Evolutionary conservation across 1,140 invertebrate genomes (phyloP).

Genomic region (Sinonovacula constricta): DNA sequence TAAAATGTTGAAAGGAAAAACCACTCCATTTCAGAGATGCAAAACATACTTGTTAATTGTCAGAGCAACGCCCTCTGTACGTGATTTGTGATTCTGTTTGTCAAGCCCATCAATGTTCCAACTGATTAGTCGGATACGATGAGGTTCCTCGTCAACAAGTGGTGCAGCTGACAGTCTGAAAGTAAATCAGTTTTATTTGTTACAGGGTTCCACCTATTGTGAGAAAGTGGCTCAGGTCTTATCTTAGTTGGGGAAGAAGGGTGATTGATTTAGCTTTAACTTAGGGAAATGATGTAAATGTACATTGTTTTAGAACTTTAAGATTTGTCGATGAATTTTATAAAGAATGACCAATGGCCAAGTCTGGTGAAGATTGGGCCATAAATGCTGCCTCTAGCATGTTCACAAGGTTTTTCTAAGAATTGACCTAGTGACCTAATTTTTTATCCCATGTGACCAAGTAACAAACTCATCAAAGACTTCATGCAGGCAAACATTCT

Average conservation of each 20-base stretch:
- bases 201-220: background rate
- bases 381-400: too few relatives aligned
- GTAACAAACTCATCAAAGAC: too few relatives aligned
- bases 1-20: too few relatives aligned
- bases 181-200: background rate
- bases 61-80: constrained; percentile 81
- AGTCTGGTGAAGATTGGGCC: too few relatives aligned
- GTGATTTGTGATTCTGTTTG: constrained; percentile 79
- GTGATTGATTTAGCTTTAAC: background rate
- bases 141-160: constrained; percentile 57
- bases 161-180: background rate
- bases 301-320: background rate
- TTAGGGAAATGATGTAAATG: background rate
- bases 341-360: too few relatives aligned
- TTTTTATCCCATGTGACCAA: too few relatives aligned
- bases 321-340: background rate
- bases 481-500: too few relatives aligned
- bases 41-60: constrained; percentile 27
- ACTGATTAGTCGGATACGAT: constrained; percentile 72
- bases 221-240: background rate
- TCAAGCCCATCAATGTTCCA: constrained; percentile 86
- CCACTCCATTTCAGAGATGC: too few relatives aligned
- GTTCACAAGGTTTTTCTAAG: too few relatives aligned
- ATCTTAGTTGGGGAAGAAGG: too few relatives aligned
- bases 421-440: too few relatives aligned